A percentile compares a stretch with the other conserved stretches of the same genome.
These are phyloP conservation scores for Idaea straminata DNA, from an alignment of 2,888 invertebrate species.

Conservation along the genomic window DNA sequence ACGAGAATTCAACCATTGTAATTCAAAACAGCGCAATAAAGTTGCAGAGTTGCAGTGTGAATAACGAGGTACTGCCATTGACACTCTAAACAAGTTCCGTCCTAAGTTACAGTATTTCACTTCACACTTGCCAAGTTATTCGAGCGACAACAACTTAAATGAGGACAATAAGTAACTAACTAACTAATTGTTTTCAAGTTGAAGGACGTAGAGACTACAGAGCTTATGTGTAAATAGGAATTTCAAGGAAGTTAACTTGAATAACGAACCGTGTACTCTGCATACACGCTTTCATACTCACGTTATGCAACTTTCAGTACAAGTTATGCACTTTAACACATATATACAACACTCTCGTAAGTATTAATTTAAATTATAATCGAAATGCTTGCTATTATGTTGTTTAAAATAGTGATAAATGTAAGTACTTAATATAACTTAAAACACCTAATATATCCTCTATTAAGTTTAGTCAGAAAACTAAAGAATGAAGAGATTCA, in stretches of 20 bases:
- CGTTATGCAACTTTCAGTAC: background rate
- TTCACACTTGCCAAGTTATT: slow-evolving; percentile 41
- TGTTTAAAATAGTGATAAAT: background rate
- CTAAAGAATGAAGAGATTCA: slow-evolving; percentile 17
- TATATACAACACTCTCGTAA: background rate
- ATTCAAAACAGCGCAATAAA: slow-evolving; percentile 44
- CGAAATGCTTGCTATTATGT: no score
- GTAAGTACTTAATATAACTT: background rate
- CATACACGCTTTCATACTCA: background rate
- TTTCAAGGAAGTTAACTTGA: slow-evolving; percentile 26
- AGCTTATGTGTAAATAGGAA: slow-evolving; percentile 33
- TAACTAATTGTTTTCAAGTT: slow-evolving; percentile 42
- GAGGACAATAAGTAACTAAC: slow-evolving; percentile 49
- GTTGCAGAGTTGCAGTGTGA: slow-evolving; percentile 41
- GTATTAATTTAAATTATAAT: background rate
- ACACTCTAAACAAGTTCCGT: slow-evolving; percentile 54
- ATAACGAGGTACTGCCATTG: slow-evolving; percentile 51
- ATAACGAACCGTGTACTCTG: slow-evolving; percentile 9
- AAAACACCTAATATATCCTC: background rate
- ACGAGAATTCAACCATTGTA: slow-evolving; percentile 42
- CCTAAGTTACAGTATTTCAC: slow-evolving; percentile 43
- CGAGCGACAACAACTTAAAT: slow-evolving; percentile 45
- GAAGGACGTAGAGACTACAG: slow-evolving; percentile 28
- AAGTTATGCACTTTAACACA: background rate
- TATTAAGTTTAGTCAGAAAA: slow-evolving; percentile 1